A percentile compares a stretch with the other conserved stretches of the same genome.
These are phyloP conservation scores for Macaria notata DNA, from an alignment of 2,888 invertebrate species.

Conservation along the genomic window DNA sequence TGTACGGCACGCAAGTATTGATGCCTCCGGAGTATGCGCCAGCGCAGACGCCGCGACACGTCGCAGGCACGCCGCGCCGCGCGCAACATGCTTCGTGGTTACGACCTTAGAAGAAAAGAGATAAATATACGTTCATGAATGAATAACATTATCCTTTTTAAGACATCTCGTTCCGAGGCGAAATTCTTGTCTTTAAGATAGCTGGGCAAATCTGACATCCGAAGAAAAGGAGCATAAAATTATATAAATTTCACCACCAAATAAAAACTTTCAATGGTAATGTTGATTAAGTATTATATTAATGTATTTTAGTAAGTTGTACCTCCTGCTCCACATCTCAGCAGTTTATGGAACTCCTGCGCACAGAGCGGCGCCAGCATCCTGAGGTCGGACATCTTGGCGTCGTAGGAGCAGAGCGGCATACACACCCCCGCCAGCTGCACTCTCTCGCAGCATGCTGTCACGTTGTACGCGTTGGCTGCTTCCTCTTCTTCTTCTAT, in stretches of 20 bases:
- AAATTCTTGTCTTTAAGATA: too few relatives aligned
- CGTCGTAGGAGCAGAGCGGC: constrained; percentile 91
- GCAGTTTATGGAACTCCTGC: constrained; percentile 88
- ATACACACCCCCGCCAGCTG: constrained; percentile 86
- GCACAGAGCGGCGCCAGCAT: constrained; percentile 87
- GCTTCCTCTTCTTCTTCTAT: constrained; percentile 83
- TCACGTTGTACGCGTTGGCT: constrained; percentile 88
- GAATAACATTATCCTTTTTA: too few relatives aligned
- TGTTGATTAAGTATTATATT: too few relatives aligned
- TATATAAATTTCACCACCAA: too few relatives aligned
- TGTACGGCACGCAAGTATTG: constrained; percentile 89
- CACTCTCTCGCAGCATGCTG: constrained; percentile 88
- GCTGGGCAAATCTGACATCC: too few relatives aligned
- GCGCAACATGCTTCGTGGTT: constrained; percentile 90
- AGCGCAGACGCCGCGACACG: constrained; percentile 88
- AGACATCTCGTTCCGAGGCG: too few relatives aligned
- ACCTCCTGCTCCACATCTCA: constrained; percentile 85
- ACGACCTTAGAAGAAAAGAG: constrained; percentile 70
- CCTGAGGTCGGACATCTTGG: constrained; percentile 90
- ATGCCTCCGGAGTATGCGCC: constrained; percentile 85
- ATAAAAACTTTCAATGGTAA: too few relatives aligned
- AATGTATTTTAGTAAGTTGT: neutral
- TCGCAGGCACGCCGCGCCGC: constrained; percentile 86
- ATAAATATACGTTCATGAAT: too few relatives aligned
- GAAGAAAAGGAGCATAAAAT: too few relatives aligned